Percentiles rank a stretch among this genome's conserved stretches.
Evolutionary conservation across 2,888 invertebrate species (phyloP).

Genomic region (Caenorhabditis drosophilae): DNA sequence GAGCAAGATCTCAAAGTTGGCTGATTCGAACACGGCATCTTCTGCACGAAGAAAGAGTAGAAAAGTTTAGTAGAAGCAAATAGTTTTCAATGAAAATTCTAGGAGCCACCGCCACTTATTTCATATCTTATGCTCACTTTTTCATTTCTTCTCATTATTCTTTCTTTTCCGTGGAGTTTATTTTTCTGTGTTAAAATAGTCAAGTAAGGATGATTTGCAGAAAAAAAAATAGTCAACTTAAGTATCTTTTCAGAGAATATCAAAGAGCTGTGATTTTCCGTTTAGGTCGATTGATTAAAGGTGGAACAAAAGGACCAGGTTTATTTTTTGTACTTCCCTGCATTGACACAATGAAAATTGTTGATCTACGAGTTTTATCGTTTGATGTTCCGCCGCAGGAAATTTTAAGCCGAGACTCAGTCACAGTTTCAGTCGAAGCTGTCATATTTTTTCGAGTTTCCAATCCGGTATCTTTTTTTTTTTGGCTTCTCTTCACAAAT

Average conservation of each 20-base stretch:
- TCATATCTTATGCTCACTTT: conserved; percentile 58
- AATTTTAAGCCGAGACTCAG: conserved; percentile 71
- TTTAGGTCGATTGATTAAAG: conserved; percentile 79
- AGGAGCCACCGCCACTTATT: conserved; percentile 60
- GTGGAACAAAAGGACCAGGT: conserved; percentile 80
- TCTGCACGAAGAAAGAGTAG: conserved; percentile 64
- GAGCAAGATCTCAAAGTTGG: conserved; percentile 68
- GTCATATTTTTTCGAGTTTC: conserved; percentile 59
- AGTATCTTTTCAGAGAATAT: conserved; percentile 69
- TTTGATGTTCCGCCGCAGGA: conserved; percentile 97
- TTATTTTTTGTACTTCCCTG: conserved; percentile 95
- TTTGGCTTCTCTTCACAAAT: not conserved
- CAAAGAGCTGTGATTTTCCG: conserved; percentile 88
- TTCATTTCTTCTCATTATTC: conserved; percentile 58
- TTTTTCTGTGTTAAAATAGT: conserved; percentile 66
- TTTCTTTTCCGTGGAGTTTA: conserved; percentile 66
- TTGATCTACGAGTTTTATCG: conserved; percentile 75
- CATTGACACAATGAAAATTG: conserved; percentile 78
- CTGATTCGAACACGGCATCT: conserved; percentile 67
- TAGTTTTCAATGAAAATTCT: conserved; percentile 7
- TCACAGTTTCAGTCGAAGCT: conserved; percentile 72
- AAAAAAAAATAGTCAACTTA: not conserved
- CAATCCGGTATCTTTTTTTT: conserved; percentile 35
- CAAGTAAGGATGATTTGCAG: conserved; percentile 52
- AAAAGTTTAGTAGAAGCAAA: not conserved